Percentiles rank a stretch among this genome's conserved stretches.
Conservation (phyloP, 2,113 vertebrate genomes). For the Gavialis gangeticus region DNA sequence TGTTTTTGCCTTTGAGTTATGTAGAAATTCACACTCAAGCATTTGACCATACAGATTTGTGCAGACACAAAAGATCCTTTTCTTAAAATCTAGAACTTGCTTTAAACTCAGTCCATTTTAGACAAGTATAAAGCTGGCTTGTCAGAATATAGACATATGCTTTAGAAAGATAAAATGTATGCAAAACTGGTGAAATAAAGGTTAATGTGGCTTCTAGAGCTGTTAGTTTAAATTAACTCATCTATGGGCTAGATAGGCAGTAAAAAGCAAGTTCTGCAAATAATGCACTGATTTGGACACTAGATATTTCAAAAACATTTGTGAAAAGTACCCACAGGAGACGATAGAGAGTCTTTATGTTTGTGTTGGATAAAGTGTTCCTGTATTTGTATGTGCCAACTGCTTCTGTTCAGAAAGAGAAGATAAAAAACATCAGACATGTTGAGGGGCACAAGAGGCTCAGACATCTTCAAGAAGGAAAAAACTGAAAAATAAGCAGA, state of each 20-base stretch:
- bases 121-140: conserved; percentile 20
- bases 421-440: neutral
- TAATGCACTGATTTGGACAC: neutral
- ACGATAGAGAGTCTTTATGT: neutral
- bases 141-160: conserved; percentile 13
- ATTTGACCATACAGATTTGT: conserved; percentile 52
- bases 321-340: neutral
- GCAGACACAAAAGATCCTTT: conserved; percentile 29
- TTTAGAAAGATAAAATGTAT: conserved; percentile 36
- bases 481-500: neutral
- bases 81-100: conserved; percentile 54
- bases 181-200: neutral
- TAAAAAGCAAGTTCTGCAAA: neutral
- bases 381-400: neutral
- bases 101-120: conserved; percentile 49
- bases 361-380: neutral
- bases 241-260: neutral
- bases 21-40: conserved; percentile 30
- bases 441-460: neutral
- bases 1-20: conserved; percentile 66
- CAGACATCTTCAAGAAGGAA: neutral
- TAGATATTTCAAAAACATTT: neutral
- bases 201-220: neutral
- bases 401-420: neutral
- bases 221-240: neutral